Evolutionary conservation across 2,888 invertebrate genomes (phyloP), one percentile per base, ranked within the genome.

Genomic region (Torymus auratus): DNA sequence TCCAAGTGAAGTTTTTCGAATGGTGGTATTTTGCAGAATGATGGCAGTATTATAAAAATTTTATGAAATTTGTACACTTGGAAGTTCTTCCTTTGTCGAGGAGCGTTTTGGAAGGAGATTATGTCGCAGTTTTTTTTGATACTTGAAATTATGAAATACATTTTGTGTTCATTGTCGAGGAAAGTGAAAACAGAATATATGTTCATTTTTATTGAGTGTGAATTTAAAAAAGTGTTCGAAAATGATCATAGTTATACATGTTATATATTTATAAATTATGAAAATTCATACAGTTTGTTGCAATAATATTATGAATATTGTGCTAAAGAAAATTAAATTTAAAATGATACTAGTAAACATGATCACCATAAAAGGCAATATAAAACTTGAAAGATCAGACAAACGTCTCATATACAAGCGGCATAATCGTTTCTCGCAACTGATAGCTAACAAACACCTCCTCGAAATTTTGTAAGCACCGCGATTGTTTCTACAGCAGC

Each of bases 401-500:
- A 41, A 41, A 41, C 7, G 41, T 41, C 41, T 41, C 7, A 41
- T 41, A 7, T 41, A 41, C 41, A 41, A 41, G 41, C 41, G 41
- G 41, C 41, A 41, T 41, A 41, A 41, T 41, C 41, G 5, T 41
- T 7, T 7, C 41, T 41, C 41, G 41, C 41, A 7, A 41, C 41
- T 41, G 41, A 41, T 41, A 41, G 7, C 7, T 41, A 41, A 41
- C 7, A 75, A 78, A 70, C 70, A 80, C 78, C 72, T 79, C 81
- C 79, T 67, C 83, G 75, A 72, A 72, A 58, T 58, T 58, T 82
- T 83, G 83, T 84, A 84, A 83, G 84, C 84, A 84, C 89, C 89
- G 91, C 91, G 90, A 90, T 90, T 88, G 90, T 90, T 91, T 90
- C 90, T 90, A 90, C 88, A 89, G 91, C 89, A 88, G 88, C 91